Conservation (phyloP, 2,797 vertebrate genomes). For the Pipistrellus nathusii region DNA sequence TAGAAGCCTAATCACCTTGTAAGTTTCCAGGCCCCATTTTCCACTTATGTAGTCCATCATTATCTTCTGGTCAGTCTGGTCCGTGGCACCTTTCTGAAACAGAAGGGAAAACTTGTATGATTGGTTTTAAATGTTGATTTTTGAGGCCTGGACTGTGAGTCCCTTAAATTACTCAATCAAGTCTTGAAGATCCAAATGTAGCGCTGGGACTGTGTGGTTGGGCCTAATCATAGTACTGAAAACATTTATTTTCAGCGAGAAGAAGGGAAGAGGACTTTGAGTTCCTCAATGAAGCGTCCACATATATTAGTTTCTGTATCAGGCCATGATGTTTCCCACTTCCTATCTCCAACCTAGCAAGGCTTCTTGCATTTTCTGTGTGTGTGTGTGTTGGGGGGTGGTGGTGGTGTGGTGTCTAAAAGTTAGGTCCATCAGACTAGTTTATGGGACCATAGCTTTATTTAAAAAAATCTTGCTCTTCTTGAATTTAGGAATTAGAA, state of each 20-base stretch:
- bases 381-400: not conserved
- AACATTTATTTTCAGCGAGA: not conserved
- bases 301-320: not conserved
- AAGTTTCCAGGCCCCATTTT: slow-evolving; percentile 15
- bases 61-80: not conserved
- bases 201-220: not conserved
- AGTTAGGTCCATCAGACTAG: not conserved
- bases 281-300: not conserved
- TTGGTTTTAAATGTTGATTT: slow-evolving; percentile 48
- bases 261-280: not conserved
- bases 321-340: not conserved
- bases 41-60: not conserved
- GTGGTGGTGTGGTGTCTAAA: not conserved
- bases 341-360: not conserved
- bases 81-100: not conserved
- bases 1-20: not conserved
- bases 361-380: not conserved
- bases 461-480: not conserved
- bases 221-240: not conserved
- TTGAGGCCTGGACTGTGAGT: not conserved
- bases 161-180: not conserved
- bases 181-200: not conserved
- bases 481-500: slow-evolving; percentile 34
- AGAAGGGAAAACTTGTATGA: not conserved
- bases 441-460: slow-evolving; percentile 34